Base-by-base conservation (phyloP, 2,113 vertebrate genomes). In the Thinocorus orbignyianus region DNA sequence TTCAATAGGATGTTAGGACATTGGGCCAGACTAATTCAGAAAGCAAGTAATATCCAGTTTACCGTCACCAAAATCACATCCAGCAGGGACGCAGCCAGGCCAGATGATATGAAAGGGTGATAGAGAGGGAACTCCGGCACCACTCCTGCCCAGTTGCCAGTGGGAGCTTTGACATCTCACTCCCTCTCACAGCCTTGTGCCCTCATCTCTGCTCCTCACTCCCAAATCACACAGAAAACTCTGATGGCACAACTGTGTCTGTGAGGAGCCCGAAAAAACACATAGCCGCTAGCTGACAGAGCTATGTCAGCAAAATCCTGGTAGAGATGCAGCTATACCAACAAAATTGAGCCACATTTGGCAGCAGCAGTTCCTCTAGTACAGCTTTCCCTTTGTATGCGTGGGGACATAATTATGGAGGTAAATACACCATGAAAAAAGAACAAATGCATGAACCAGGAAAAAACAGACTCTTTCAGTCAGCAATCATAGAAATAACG, bases 91-190 rank as follows among this genome's bases (percentile, higher is more conserved):
- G 51, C 15, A 7, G 69, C 55, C 81, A 37, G n/a, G 51, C 31
- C 41, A 74, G 51, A 70, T 0, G 0, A 54, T 57, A 33, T 0
- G 0, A 58, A 30, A 71, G 9, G 58, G 85, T 18, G 66, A 72
- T 25, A 46, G 17, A 86, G 54, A 71, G 10, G 17, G 17, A 94
- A 46, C 55, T 74, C 57, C 2, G 0, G 61, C 37, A 87, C 39
- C 15, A 8, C 39, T 51, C 31, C 61, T 81, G 39, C 31, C 35
- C 3, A 2, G 73, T 42, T 58, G 42, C 69, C 62, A 37, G 44
- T 6, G 16, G 26, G 26, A 90, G 51, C 49, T n/a, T 49, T 2
- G 1, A 18, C 42, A 79, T 51, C 39, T 33, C 48, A 9, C 31
- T 66, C 71, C 46, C 33, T 57, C 88, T 55, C 51, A 28, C 46